A percentile compares a stretch with the other conserved stretches of the same genome.
Conservation (phyloP, 2,113 vertebrate species). For the Lethenteron reissneri region DNA sequence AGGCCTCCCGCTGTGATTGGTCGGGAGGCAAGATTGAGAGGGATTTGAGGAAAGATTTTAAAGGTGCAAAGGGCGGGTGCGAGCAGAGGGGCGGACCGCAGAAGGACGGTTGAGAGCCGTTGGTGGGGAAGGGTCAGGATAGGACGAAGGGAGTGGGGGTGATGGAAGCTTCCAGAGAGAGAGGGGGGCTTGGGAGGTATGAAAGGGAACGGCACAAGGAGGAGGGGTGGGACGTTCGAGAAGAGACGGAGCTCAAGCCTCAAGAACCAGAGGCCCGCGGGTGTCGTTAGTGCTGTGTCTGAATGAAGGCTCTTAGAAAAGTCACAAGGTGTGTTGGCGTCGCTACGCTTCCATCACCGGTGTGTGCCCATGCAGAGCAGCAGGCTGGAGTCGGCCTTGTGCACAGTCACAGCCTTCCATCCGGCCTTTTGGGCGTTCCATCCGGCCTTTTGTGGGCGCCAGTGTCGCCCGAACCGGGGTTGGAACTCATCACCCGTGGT, state of each 20-base stretch:
- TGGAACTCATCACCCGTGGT: too few relatives aligned
- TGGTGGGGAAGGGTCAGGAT: neutral
- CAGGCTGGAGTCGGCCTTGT: constrained; percentile 46
- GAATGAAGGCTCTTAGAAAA: neutral
- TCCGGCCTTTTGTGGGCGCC: too few relatives aligned
- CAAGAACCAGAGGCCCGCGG: constrained; percentile 10
- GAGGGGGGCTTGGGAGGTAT: neutral
- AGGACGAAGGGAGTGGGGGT: too few relatives aligned
- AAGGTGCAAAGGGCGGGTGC: neutral
- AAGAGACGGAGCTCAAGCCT: neutral
- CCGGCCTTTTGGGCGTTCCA: constrained; percentile 49
- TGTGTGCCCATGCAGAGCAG: constrained; percentile 46
- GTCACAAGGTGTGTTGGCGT: neutral
- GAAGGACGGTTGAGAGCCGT: too few relatives aligned
- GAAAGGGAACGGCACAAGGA: neutral
- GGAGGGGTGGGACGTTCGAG: neutral
- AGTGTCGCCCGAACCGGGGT: too few relatives aligned
- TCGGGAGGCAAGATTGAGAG: neutral
- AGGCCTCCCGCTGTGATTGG: constrained; percentile 25
- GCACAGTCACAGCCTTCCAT: constrained; percentile 41
- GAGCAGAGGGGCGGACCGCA: neutral
- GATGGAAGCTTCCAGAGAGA: too few relatives aligned
- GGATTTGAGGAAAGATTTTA: neutral
- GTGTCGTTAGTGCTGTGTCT: neutral
- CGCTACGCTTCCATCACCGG: constrained; percentile 31